Conservation (phyloP, 2,888 invertebrate species). For the Pyrocoelia pectoralis region DNA sequence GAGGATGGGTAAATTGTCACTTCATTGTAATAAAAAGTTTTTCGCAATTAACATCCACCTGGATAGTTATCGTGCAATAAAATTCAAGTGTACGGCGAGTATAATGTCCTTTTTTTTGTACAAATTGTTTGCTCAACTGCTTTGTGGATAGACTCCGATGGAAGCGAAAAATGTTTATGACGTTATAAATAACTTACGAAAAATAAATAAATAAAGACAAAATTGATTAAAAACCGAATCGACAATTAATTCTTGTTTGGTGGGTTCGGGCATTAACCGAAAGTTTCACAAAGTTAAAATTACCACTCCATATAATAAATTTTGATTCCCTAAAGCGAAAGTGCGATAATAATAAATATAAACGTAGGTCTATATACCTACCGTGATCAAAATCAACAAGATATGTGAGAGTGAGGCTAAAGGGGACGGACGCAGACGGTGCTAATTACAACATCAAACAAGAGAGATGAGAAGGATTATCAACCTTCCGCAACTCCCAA, state of each 20-base stretch:
- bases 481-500: conserved; percentile 40
- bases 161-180: background rate
- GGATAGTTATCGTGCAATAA: too few relatives aligned
- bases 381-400: conserved; percentile 32
- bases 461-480: conserved; percentile 43
- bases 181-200: background rate
- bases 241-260: background rate
- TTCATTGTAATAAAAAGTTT: too few relatives aligned
- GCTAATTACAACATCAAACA: conserved; percentile 49
- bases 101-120: too few relatives aligned
- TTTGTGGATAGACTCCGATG: too few relatives aligned
- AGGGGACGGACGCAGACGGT: conserved; percentile 33
- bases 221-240: background rate
- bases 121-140: too few relatives aligned
- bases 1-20: too few relatives aligned
- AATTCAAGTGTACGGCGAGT: too few relatives aligned
- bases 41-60: too few relatives aligned
- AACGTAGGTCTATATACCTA: conserved; percentile 23
- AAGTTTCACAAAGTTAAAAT: background rate
- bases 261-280: background rate
- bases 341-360: conserved; percentile 29
- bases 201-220: background rate
- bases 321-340: conserved; percentile 23
- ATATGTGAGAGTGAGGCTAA: conserved; percentile 15
- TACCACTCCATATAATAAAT: conserved; percentile 11